phyloP scores from a whole-genome alignment of 2,888 invertebrate genomes.

The Phania funesta region DNA sequence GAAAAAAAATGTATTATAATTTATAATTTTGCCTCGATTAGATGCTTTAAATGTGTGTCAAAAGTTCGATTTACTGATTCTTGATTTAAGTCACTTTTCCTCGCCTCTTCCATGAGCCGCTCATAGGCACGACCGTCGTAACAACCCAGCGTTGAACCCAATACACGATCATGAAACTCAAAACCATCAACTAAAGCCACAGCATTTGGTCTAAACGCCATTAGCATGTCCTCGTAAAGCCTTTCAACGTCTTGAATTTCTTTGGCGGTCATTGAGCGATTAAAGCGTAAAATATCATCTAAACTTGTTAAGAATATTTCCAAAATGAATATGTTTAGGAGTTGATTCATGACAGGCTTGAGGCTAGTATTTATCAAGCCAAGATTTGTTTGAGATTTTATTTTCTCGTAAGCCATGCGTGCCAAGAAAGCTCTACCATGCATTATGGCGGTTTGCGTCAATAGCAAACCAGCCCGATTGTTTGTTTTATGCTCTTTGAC shows the following conservation, averaged over 20 bases:
- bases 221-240: conserved; percentile 86
- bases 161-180: conserved; percentile 89
- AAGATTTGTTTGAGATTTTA: conserved; percentile 48
- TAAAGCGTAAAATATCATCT: conserved; percentile 71
- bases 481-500: conserved; percentile 86
- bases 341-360: conserved; percentile 59
- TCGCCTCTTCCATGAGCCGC: conserved; percentile 88
- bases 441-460: conserved; percentile 88
- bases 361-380: conserved; percentile 15
- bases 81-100: conserved; percentile 89
- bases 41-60: conserved; percentile 84
- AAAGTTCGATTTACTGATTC: conserved; percentile 86
- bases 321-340: conserved; percentile 72
- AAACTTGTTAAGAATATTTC: conserved; percentile 72
- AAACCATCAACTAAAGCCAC: conserved; percentile 95
- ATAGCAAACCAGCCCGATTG: conserved; percentile 90
- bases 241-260: conserved; percentile 82
- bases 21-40: conserved; percentile 82
- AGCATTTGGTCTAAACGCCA: conserved; percentile 90
- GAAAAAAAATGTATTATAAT: too few relatives aligned
- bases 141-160: conserved; percentile 88
- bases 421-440: conserved; percentile 74
- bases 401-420: conserved; percentile 68
- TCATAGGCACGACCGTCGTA: conserved; percentile 93
- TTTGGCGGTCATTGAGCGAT: conserved; percentile 64